Conservation (phyloP, 2,888 invertebrate species). For the Chaitophorus viminalis region DNA sequence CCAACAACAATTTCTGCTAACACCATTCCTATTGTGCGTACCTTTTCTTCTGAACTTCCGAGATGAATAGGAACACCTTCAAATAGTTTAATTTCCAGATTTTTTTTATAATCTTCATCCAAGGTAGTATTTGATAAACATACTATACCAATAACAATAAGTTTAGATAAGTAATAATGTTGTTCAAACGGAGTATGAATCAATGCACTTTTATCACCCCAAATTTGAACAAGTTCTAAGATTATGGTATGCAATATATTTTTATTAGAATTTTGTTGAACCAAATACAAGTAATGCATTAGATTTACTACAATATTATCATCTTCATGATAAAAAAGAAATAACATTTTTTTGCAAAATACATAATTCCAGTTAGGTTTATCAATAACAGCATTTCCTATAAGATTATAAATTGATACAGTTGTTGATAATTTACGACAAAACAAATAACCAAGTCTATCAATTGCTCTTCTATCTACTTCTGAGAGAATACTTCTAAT, state of each 20-base stretch:
- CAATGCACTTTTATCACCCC: slow-evolving; percentile 76
- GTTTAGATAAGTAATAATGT: slow-evolving; percentile 77
- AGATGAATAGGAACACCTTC: slow-evolving; percentile 70
- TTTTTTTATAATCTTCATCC: slow-evolving; percentile 65
- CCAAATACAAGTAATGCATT: slow-evolving; percentile 72
- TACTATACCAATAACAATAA: slow-evolving; percentile 72
- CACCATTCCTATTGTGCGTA: slow-evolving; percentile 79
- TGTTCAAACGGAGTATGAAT: slow-evolving; percentile 76
- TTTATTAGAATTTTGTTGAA: slow-evolving; percentile 67
- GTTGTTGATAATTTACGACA: slow-evolving; percentile 69
- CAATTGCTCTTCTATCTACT: slow-evolving; percentile 73
- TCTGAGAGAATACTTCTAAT: slow-evolving; percentile 70
- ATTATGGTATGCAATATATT: slow-evolving; percentile 68
- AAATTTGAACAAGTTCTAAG: slow-evolving; percentile 73
- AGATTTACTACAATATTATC: slow-evolving; percentile 73
- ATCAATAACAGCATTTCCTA: slow-evolving; percentile 70
- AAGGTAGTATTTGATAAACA: slow-evolving; percentile 64
- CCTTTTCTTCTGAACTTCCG: slow-evolving; percentile 72
- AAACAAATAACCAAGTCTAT: slow-evolving; percentile 71
- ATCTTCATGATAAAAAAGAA: slow-evolving; percentile 70
- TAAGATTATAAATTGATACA: slow-evolving; percentile 69
- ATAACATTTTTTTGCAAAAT: slow-evolving; percentile 73
- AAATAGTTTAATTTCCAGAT: slow-evolving; percentile 57
- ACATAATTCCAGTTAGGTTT: slow-evolving; percentile 76
- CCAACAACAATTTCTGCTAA: slow-evolving; percentile 72